These are phyloP conservation scores for Acrossocheilus wenchowensis DNA, from an alignment of 2,797 vertebrate genomes.

Conservation along the genomic window DNA sequence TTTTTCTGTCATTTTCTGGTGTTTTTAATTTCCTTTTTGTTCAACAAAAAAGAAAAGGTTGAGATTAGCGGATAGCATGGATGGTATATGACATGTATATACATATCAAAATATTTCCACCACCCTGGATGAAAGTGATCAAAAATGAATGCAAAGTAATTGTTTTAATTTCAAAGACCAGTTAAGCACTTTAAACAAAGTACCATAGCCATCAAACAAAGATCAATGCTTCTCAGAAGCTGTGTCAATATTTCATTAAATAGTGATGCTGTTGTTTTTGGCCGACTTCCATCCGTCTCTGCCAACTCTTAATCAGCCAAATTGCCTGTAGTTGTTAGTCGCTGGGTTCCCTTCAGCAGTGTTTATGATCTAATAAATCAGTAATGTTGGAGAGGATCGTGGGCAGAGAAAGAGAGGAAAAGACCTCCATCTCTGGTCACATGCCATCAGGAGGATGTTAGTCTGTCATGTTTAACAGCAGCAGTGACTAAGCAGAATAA, in stretches of 20 bases:
- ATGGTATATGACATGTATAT: not conserved
- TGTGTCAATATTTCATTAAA: slow-evolving; percentile 15
- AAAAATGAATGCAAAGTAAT: not conserved
- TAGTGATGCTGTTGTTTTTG: slow-evolving; percentile 25
- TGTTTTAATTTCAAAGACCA: slow-evolving; percentile 17
- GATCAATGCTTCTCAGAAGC: slow-evolving; percentile 4
- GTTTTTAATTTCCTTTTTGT: not conserved
- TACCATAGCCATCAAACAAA: slow-evolving; percentile 22
- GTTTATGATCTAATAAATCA: slow-evolving; percentile 44
- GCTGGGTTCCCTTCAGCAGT: slow-evolving; percentile 33
- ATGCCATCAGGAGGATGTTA: not conserved
- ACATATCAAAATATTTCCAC: not conserved
- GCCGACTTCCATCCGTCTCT: slow-evolving; percentile 21
- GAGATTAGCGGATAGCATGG: not conserved
- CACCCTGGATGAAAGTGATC: not conserved
- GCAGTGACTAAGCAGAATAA: slow-evolving; percentile 31
- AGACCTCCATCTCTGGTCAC: not conserved
- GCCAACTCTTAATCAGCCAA: slow-evolving; percentile 55
- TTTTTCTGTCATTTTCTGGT: not conserved
- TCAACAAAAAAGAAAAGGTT: not conserved
- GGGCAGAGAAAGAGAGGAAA: slow-evolving; percentile 15
- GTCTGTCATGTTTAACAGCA: slow-evolving; percentile 21
- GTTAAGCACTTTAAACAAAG: slow-evolving; percentile 19
- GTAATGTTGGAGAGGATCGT: slow-evolving; percentile 1
- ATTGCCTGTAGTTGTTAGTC: slow-evolving; percentile 49